Base-by-base conservation (phyloP, 2,888 invertebrate genomes). In the Caenorhabditis imperialis region DNA sequence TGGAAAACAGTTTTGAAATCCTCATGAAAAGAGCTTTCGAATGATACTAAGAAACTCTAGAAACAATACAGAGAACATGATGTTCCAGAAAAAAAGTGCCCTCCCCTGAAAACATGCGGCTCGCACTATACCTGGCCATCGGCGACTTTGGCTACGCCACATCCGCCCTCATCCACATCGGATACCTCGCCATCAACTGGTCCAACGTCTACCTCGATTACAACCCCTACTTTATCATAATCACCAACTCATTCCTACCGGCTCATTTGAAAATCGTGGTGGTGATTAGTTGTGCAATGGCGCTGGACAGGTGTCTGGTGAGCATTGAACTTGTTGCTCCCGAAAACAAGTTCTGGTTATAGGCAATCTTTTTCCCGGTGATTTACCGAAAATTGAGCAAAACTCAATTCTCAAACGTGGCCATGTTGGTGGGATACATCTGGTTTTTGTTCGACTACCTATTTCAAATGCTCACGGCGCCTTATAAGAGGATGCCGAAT, bases 401-500 rank as follows among this genome's bases (percentile, higher is more conserved):
- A 27, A 63, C 33, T n/a, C 20, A 38, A 12, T 72, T 63, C 16
- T 63, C 72, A 3, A 72, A 72, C 37, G 35, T 40, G 6, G 44
- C 63, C 4, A 27, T 63, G 44, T 23, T 25, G 1, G n/a, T 51
- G 25, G 72, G 58, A 1, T 58, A 51, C 33, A 16, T 23, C 16
- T 72, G 72, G 72, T 72, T 72, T 18, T 33, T 51, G 10, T 63
- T 72, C 20, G 72, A 72, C n/a, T 72, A 53, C 30, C 23, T 57
- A 3, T 58, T 72, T 25, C 63, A 63, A 58, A 51, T 72, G 53
- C 25, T 58, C 14, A 72, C 72, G 1, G 61, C 72, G 1, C 58
- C 62, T 8, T 63, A 55, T 33, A 55, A 44, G 10, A 37, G 57
- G 23, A 57, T 58, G 44, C 72, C 72, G 8, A 63, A 63, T 23